Conservation (phyloP, 2,888 invertebrate genomes). For the Hemicrepidius hirtus region DNA sequence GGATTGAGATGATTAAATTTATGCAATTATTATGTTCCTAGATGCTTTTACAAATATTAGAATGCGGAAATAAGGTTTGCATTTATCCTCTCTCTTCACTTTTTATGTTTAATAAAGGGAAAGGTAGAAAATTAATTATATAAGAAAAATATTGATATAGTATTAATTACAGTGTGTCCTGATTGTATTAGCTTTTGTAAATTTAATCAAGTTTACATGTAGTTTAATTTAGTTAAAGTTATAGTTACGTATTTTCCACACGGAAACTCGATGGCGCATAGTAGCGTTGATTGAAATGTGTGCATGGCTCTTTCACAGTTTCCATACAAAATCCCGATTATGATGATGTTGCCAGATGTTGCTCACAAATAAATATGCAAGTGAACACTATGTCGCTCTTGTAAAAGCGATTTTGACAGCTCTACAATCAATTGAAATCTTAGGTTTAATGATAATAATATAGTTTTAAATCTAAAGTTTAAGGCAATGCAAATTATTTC, state of each 20-base stretch:
- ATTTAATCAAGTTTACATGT: background rate
- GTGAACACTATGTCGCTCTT: conserved; percentile 3
- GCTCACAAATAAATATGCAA: conserved; percentile 17
- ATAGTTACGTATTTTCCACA: background rate
- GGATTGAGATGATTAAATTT: conserved; percentile 32
- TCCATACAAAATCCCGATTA: conserved; percentile 22
- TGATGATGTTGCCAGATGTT: conserved; percentile 26
- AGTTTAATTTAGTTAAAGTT: background rate
- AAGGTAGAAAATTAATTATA: too few species aligned
- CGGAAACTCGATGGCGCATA: background rate
- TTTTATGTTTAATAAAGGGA: too few species aligned
- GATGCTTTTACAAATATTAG: conserved; percentile 15
- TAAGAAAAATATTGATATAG: too few species aligned
- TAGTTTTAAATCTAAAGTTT: too few species aligned
- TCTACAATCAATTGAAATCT: too few species aligned
- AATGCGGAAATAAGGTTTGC: background rate
- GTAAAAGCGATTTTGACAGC: background rate
- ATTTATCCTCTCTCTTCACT: too few species aligned
- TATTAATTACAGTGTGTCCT: background rate
- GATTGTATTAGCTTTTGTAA: background rate
- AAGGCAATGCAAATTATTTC: background rate
- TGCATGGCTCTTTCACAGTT: conserved; percentile 23
- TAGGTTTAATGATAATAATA: too few species aligned
- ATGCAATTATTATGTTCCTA: conserved; percentile 30
- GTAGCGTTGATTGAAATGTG: conserved; percentile 14